phyloP scores from a whole-genome alignment of 2,113 vertebrate genomes.

The Neogobius melanostomus region DNA sequence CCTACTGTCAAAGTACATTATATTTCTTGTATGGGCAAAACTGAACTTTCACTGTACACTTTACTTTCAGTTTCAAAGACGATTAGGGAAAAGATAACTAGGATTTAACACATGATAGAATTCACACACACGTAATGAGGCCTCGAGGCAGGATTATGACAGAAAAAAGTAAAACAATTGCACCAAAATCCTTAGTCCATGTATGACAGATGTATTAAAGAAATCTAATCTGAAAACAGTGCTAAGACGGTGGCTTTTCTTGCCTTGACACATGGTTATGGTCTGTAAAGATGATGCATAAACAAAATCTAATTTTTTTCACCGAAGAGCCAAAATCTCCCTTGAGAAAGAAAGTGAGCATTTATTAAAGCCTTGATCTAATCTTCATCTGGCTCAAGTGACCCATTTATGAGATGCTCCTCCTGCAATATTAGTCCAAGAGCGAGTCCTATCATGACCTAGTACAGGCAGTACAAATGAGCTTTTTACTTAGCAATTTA shows the following conservation, averaged over 20 bases:
- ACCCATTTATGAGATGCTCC: slow-evolving; percentile 77
- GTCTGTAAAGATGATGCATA: slow-evolving; percentile 52
- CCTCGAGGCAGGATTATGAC: slow-evolving; percentile 55
- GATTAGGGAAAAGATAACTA: slow-evolving; percentile 72
- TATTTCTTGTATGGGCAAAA: not conserved
- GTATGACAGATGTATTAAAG: slow-evolving; percentile 78
- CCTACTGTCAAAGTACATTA: not conserved
- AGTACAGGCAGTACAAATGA: slow-evolving; percentile 63
- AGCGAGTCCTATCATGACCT: slow-evolving; percentile 58
- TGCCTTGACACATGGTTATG: slow-evolving; percentile 52
- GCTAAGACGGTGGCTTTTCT: slow-evolving; percentile 77
- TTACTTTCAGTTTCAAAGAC: slow-evolving; percentile 58
- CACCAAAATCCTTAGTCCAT: slow-evolving; percentile 62
- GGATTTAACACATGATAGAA: slow-evolving; percentile 75
- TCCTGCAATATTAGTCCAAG: slow-evolving; percentile 50
- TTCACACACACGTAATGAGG: slow-evolving; percentile 57
- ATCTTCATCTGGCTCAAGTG: slow-evolving; percentile 81
- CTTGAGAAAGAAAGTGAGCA: slow-evolving; percentile 77
- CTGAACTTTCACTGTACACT: not conserved
- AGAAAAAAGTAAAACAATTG: slow-evolving; percentile 51
- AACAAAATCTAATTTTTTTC: slow-evolving; percentile 86
- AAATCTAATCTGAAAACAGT: slow-evolving; percentile 80
- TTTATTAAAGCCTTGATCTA: slow-evolving; percentile 78
- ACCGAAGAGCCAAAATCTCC: slow-evolving; percentile 73
- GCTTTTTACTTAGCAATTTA: slow-evolving; percentile 57